Percentiles rank a stretch among this genome's conserved stretches.
These are phyloP conservation scores for Cantharis nigra DNA, from an alignment of 2,888 invertebrate species.

Conservation along the genomic window DNA sequence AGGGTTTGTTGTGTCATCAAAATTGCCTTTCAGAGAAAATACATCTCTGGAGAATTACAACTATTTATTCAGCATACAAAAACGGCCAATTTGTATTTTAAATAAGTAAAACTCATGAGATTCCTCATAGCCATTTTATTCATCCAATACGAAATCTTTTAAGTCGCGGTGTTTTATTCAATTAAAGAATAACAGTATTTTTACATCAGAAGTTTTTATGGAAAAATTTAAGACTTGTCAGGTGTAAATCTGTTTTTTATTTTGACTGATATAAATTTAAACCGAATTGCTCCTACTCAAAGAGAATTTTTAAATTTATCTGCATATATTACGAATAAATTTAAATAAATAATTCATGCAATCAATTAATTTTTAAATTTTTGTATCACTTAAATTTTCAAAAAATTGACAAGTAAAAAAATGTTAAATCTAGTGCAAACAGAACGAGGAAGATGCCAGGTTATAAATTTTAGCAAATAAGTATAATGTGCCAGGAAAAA, in stretches of 20 bases:
- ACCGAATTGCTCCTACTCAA: not conserved
- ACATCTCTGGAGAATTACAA: constrained; percentile 28
- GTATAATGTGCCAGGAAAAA: constrained; percentile 12
- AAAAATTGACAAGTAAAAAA: not conserved
- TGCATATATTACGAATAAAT: not conserved
- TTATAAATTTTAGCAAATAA: constrained; percentile 19
- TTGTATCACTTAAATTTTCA: not conserved
- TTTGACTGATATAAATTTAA: not conserved
- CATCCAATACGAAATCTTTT: constrained; percentile 18
- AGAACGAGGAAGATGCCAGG: constrained; percentile 9
- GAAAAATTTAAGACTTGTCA: not conserved
- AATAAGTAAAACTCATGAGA: constrained; percentile 21
- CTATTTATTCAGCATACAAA: constrained; percentile 30
- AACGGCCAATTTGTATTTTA: constrained; percentile 30
- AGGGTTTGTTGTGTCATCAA: constrained; percentile 23
- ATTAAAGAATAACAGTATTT: constrained; percentile 11
- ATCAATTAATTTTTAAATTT: not conserved
- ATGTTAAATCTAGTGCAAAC: constrained; percentile 20
- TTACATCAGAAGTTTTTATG: not conserved
- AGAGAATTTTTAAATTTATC: not conserved
- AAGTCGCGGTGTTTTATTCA: constrained; percentile 15
- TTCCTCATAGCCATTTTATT: constrained; percentile 18
- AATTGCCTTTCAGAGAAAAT: constrained; percentile 27
- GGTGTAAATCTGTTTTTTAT: not conserved
- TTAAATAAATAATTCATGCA: not conserved